Conservation (phyloP, 92 coral and sea anemone species). For the Chrysogorgia sp. region DNA sequence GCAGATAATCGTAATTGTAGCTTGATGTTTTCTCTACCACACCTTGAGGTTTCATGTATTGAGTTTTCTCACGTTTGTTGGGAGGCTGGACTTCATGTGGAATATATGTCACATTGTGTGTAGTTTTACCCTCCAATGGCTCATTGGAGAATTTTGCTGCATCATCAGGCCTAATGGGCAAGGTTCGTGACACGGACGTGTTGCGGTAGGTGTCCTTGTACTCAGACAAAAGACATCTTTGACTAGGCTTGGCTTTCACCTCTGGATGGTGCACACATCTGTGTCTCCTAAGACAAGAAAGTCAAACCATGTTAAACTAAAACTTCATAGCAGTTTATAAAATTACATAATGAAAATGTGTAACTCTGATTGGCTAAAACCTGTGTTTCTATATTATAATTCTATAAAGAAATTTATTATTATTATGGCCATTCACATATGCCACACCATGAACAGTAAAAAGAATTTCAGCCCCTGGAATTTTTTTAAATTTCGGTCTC, state of each 20-base stretch:
- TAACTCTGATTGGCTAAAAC: too few species aligned
- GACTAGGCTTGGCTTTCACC: constrained; percentile 64
- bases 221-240: constrained; percentile 89
- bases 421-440: too few species aligned
- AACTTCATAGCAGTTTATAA: too few species aligned
- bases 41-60: constrained; percentile 80
- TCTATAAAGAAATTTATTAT: too few species aligned
- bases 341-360: too few species aligned
- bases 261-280: constrained; percentile 95
- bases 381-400: too few species aligned
- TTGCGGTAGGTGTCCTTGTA: constrained; percentile 90
- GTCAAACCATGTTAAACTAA: too few species aligned
- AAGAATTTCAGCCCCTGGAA: too few species aligned
- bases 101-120: constrained; percentile 76
- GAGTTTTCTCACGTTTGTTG: constrained; percentile 75
- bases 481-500: too few species aligned
- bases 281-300: constrained; percentile 77
- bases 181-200: constrained; percentile 70
- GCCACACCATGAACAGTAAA: too few species aligned
- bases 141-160: constrained; percentile 77
- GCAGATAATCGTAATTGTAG: constrained; percentile 87
- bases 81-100: constrained; percentile 83
- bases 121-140: constrained; percentile 84
- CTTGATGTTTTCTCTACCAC: constrained; percentile 82
- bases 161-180: constrained; percentile 90